phyloP scores from a whole-genome alignment of 2,888 invertebrate genomes.

The Dasypogon diadema region DNA sequence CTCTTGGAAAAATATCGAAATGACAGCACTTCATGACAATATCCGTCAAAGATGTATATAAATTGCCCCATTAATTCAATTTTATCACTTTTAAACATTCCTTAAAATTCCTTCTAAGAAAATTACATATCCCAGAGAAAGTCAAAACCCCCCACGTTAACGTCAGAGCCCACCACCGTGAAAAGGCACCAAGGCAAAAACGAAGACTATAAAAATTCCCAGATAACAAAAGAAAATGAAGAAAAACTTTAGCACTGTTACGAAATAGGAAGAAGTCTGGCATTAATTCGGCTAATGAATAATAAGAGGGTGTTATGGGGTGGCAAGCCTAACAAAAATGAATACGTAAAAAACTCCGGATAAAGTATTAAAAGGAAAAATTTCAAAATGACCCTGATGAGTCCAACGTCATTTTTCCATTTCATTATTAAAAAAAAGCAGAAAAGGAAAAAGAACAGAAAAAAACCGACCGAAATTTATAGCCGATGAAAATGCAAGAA shows the following conservation, averaged over 20 bases:
- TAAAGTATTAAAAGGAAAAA: conserved; percentile 16
- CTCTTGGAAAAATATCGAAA: too few relatives aligned
- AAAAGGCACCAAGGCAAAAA: neutral
- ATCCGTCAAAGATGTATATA: neutral
- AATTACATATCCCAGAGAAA: neutral
- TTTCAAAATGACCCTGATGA: conserved; percentile 11
- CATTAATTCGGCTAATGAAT: conserved; percentile 41
- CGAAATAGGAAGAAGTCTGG: conserved; percentile 5
- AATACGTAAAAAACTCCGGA: neutral
- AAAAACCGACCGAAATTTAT: conserved; percentile 9
- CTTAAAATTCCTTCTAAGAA: conserved; percentile 4
- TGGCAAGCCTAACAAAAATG: conserved; percentile 27
- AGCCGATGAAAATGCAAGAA: conserved; percentile 10
- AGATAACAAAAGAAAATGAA: conserved; percentile 20
- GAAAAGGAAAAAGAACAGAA: neutral
- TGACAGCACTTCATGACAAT: too few relatives aligned
- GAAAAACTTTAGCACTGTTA: neutral
- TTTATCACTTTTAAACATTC: neutral
- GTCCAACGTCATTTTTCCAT: conserved; percentile 27
- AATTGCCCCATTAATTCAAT: conserved; percentile 19
- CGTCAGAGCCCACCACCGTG: neutral
- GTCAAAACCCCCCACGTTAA: conserved; percentile 6
- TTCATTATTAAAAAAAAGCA: conserved; percentile 28
- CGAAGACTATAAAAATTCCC: conserved; percentile 34
- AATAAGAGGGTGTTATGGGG: conserved; percentile 22